Conservation (phyloP, 2,113 vertebrate species). For the Hypocryptadius cinnamomeus region DNA sequence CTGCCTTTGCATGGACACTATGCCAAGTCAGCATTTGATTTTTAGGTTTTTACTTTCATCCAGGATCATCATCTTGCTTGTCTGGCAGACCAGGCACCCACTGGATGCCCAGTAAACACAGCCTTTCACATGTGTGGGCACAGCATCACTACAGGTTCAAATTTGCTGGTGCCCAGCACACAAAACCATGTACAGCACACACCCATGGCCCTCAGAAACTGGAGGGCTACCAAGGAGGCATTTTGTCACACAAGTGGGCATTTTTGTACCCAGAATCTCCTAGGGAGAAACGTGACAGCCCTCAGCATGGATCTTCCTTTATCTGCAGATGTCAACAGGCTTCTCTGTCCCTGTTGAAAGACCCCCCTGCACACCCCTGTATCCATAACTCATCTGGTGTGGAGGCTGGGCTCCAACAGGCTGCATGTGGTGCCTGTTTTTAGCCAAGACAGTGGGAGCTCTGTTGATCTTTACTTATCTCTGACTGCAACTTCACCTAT, state of each 20-base stretch:
- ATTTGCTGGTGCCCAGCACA: not conserved
- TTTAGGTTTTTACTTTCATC: not conserved
- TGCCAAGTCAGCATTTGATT: not conserved
- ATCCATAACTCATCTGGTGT: not conserved
- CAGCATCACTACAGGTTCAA: accelerated
- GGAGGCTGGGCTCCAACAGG: not conserved
- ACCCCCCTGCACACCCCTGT: accelerated
- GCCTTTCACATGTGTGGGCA: not conserved
- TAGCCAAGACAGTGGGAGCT: not conserved
- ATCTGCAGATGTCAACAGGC: not conserved
- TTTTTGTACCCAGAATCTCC: not conserved
- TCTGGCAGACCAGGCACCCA: not conserved
- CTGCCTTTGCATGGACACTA: not conserved
- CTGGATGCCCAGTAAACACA: not conserved
- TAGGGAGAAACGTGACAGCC: not conserved
- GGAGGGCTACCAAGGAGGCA: not conserved
- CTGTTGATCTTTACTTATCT: not conserved
- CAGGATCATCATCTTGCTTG: not conserved
- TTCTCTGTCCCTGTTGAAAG: not conserved
- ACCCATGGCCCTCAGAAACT: not conserved
- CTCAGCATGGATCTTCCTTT: not conserved
- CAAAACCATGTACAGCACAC: not conserved
- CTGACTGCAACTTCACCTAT: not conserved
- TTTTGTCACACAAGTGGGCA: not conserved
- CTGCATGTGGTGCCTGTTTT: not conserved